Evolutionary conservation across 2,888 invertebrate species (phyloP), one percentile per base, ranked within the genome.

Genomic region (Fragum sueziense): DNA sequence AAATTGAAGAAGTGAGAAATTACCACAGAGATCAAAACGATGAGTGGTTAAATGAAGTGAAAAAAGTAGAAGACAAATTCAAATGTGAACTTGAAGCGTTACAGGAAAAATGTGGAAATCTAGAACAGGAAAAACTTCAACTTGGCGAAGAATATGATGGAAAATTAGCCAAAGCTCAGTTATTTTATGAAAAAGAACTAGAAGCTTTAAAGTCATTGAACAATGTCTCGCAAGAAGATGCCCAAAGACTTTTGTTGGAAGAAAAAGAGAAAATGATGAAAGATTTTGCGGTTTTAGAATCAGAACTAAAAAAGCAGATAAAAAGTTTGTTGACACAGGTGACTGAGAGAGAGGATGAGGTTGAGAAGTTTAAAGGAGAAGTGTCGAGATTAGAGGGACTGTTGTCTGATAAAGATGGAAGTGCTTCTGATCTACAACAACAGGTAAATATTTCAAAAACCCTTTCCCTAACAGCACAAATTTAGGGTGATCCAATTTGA

Each of bases 131-230:
- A 31, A 91, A 89, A 85, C 47, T 70, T 54, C 85, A 87, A 85
- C 70, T 88, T 41, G 80, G 85, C 31, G 91, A 91, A 57, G 93
- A 93, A 34, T 91, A 89, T 87, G 91, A 91, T 69, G 82, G 78
- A 25, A 93, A 92, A 79, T 82, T 93, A 17, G 85, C 82, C 33
- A 91, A 93, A 87, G 91, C 92, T 31, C 89, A 91, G 78, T 87
- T 91, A 25, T 91, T 92, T 76, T 91, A 91, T 85, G 91, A 92
- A 84, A 91, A 92, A 69, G 93, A 93, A 79, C 83, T 93, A 17
- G 89, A 91, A 70, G 91, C 88, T 11, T 77, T 91, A 31, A 87
- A 79, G 73, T 79, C 88, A 57, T 82, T 85, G 22, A 89, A 90
- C 54, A 87, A 83, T 73, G 47, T 87, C 2, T 84, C 85, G 34